Percentiles rank a stretch among this genome's conserved stretches.
phyloP scores from a whole-genome alignment of 2,113 vertebrate species.

The Pygoscelis antarcticus region DNA sequence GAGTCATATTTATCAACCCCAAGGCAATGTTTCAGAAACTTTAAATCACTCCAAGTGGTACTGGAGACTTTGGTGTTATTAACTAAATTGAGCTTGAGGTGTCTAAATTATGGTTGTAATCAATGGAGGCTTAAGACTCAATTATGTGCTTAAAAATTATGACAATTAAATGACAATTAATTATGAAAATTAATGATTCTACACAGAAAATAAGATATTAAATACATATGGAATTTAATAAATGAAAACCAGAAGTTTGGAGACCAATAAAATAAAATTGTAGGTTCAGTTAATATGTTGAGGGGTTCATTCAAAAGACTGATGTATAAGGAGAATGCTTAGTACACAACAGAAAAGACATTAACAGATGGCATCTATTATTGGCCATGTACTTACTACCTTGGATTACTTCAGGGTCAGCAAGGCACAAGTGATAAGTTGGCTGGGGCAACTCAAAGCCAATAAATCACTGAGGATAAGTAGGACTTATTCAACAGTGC shows the following conservation, averaged over 20 bases:
- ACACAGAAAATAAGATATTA: not conserved
- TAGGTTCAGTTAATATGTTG: not conserved
- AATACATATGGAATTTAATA: not conserved
- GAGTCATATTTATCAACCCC: not conserved
- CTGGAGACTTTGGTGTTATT: not conserved
- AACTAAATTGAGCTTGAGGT: not conserved
- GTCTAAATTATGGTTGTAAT: not conserved
- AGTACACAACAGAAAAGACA: not conserved
- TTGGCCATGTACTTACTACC: not conserved
- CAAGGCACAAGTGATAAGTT: conserved; percentile 14
- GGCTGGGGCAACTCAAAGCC: not conserved
- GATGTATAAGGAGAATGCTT: not conserved
- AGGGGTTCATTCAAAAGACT: not conserved
- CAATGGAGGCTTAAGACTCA: not conserved
- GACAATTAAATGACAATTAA: not conserved
- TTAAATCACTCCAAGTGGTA: not conserved
- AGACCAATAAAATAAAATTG: not conserved
- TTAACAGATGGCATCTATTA: not conserved
- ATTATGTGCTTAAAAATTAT: not conserved
- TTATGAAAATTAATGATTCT: not conserved
- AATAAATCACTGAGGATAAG: conserved; percentile 20
- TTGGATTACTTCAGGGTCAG: conserved; percentile 38
- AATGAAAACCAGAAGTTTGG: not conserved
- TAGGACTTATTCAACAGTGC: not conserved
- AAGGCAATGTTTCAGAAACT: not conserved